Percentiles rank a stretch among this genome's conserved stretches.
Evolutionary conservation across 2,888 invertebrate species (phyloP).

Genomic region (Siphlonurus alternatus): DNA sequence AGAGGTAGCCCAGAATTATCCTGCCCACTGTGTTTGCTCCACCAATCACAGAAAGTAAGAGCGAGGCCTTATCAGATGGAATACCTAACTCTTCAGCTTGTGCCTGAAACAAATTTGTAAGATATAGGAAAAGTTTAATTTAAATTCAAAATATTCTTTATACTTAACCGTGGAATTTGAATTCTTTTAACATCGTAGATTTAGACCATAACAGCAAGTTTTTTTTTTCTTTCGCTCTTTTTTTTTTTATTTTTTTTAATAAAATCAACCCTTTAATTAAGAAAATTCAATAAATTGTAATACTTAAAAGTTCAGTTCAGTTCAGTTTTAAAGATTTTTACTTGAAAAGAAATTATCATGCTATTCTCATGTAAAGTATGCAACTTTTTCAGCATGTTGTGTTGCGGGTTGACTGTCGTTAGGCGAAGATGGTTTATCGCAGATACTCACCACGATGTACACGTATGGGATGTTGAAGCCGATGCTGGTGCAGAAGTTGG

Average conservation of each 20-base stretch:
- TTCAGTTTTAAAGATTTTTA: too few relatives aligned
- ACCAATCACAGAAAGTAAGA: conserved; percentile 65
- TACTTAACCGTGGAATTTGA: not conserved
- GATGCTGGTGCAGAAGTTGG: conserved; percentile 89
- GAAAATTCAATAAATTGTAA: too few relatives aligned
- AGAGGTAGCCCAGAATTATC: conserved; percentile 69
- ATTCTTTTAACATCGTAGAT: not conserved
- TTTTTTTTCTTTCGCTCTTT: too few relatives aligned
- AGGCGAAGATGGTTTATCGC: too few relatives aligned
- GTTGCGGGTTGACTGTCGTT: too few relatives aligned
- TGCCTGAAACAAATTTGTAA: conserved; percentile 27
- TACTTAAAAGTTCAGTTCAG: too few relatives aligned
- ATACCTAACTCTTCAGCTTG: conserved; percentile 46
- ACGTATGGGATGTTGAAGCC: conserved; percentile 91
- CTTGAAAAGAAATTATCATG: not conserved
- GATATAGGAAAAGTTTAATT: not conserved
- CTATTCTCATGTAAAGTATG: too few relatives aligned
- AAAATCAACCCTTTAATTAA: too few relatives aligned
- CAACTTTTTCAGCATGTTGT: too few relatives aligned
- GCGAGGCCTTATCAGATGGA: conserved; percentile 39
- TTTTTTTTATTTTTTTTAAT: too few relatives aligned
- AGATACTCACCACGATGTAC: conserved; percentile 44
- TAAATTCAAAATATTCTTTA: not conserved
- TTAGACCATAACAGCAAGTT: not conserved
- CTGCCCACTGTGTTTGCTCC: conserved; percentile 80